These are phyloP conservation scores for Heliconius ismenius DNA, from an alignment of 2,888 invertebrate species.

Conservation along the genomic window DNA sequence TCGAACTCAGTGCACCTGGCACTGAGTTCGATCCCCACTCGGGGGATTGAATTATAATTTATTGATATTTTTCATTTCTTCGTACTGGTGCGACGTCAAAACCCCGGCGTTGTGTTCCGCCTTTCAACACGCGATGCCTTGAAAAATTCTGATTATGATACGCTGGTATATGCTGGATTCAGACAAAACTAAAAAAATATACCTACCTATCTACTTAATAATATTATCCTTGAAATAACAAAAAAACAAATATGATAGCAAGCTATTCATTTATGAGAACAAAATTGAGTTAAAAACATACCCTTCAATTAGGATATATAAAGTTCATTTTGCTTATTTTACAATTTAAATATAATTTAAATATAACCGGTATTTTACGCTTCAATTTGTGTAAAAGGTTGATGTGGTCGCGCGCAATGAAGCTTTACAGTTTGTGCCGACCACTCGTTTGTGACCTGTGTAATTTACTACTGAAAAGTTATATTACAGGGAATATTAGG, in stretches of 20 bases:
- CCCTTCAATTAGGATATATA: not conserved
- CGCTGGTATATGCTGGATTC: too few species aligned
- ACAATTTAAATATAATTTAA: constrained; percentile 7
- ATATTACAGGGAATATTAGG: not conserved
- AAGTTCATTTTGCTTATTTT: not conserved
- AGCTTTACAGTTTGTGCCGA: constrained; percentile 23
- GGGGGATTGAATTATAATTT: not conserved
- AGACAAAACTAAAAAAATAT: too few species aligned
- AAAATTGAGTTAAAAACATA: not conserved
- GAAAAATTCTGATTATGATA: not conserved
- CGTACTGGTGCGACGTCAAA: too few species aligned
- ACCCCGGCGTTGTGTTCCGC: too few species aligned
- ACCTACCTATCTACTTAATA: too few species aligned
- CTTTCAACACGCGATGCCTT: too few species aligned
- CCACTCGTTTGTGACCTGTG: constrained; percentile 18
- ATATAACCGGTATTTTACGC: constrained; percentile 14
- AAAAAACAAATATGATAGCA: not conserved
- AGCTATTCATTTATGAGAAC: not conserved
- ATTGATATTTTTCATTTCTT: too few species aligned
- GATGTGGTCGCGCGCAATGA: constrained; percentile 24
- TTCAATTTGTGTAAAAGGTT: constrained; percentile 25
- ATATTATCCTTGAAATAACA: not conserved
- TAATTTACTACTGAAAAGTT: constrained; percentile 6
- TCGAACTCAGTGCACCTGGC: too few species aligned
- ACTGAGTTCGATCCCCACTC: not conserved